A percentile compares a stretch with the other conserved stretches of the same genome.
Conservation (phyloP, 2,797 vertebrate genomes). For the Chromobotia macracanthus region DNA sequence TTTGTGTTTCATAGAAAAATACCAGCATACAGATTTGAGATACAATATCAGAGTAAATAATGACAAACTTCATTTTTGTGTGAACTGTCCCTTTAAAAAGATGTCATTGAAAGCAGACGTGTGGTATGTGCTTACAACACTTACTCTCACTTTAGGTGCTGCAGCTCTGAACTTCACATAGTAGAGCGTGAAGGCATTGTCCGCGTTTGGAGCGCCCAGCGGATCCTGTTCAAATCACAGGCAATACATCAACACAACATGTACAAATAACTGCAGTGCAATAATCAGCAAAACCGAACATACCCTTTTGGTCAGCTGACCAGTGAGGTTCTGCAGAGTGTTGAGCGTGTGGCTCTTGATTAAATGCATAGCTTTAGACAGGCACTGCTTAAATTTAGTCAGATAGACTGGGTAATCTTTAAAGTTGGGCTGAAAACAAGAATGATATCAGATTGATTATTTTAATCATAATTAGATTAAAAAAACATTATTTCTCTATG, state of each 20-base stretch:
- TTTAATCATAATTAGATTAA: background rate
- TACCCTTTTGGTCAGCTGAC: constrained; percentile 93
- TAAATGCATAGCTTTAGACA: constrained; percentile 96
- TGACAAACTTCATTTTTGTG: background rate
- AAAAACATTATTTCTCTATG: background rate
- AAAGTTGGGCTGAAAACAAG: constrained; percentile 88
- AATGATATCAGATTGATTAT: background rate
- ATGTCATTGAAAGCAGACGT: too few species aligned
- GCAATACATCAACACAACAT: background rate
- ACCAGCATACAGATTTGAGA: background rate
- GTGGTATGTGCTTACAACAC: constrained; percentile 57
- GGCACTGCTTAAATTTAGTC: constrained; percentile 93
- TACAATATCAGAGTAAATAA: background rate
- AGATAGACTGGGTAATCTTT: constrained; percentile 95
- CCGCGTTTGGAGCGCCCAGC: constrained; percentile 84
- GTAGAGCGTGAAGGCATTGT: constrained; percentile 96
- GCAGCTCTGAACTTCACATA: constrained; percentile 96
- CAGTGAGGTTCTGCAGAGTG: constrained; percentile 92
- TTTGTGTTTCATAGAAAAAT: background rate
- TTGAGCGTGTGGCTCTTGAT: constrained; percentile 94
- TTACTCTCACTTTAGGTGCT: constrained; percentile 96
- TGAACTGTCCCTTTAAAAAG: background rate
- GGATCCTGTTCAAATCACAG: constrained; percentile 81
- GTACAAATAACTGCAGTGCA: background rate
- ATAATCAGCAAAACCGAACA: background rate